Evolutionary conservation across 2,113 vertebrate genomes (phyloP), one percentile per base, ranked within the genome.

Genomic region (Ariopsis seemanni): DNA sequence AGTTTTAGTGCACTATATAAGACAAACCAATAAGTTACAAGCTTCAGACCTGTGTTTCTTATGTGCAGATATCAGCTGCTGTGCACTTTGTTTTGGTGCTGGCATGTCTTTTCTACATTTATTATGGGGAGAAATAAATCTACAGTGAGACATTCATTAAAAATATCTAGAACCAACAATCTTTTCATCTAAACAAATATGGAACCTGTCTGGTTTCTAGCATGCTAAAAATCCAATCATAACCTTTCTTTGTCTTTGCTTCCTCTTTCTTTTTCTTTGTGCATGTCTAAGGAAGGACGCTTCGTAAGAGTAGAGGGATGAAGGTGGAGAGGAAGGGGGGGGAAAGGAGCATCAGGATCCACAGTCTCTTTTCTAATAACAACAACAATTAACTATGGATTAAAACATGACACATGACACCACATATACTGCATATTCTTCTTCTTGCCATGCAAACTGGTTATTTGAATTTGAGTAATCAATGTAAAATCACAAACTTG

Each of bases 321-420:
- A 18, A 95, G 94, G 86, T 95, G 93, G 69, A 94, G 88, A 81
- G 94, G 94, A 57, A 94, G 92, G 0, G 95, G 93, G 90, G 94
- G 91, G 82, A 94, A 83, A 80, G 94, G 94, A 83, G 93, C 93
- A 25, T 95, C 94, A 78, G 93, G 94, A 90, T 95, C 94, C 27
- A 90, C 90, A 79, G 93, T 90, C 84, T 93, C 92, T 91, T 95
- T 95, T 92, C 95, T 96, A 90, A 92, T 85, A 88, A 88, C 90
- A 90, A 25, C 91, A 84, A 88, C 10, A 72, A 79, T 87, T 52
- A 55, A 86, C 71, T 90, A 83, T 79, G 4, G 12, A 57, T 58
- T 75, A 86, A 50, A 74, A 6, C 9, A 63, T 20, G 63, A 18
- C 12, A 85, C 55, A 60, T 2, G 22, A 83, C 20, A 53, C 50